These are phyloP conservation scores for Cerastoderma edule DNA, from an alignment of 2,888 invertebrate species.

Conservation along the genomic window DNA sequence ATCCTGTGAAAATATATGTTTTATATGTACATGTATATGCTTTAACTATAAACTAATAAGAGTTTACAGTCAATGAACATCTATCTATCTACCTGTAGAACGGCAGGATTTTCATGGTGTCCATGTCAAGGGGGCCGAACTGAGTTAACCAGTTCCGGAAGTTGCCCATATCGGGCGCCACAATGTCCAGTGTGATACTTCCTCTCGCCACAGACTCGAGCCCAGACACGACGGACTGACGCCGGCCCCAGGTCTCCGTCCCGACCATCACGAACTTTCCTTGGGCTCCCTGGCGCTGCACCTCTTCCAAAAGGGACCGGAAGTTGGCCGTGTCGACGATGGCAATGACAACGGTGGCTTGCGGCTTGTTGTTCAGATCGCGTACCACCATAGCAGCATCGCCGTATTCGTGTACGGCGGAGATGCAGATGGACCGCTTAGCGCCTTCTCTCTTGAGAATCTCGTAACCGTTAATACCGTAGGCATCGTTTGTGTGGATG, in stretches of 20 bases:
- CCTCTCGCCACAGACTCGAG: constrained; percentile 68
- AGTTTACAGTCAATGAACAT: no score
- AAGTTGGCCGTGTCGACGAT: constrained; percentile 55
- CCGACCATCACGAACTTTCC: constrained; percentile 71
- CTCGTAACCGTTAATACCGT: constrained; percentile 49
- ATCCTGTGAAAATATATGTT: no score
- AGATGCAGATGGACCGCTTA: constrained; percentile 64
- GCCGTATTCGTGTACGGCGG: constrained; percentile 57
- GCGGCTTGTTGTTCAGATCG: constrained; percentile 57
- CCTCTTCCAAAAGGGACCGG: constrained; percentile 57
- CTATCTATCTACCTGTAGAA: no score
- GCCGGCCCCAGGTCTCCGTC: constrained; percentile 67
- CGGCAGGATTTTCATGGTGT: constrained; percentile 58
- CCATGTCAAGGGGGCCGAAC: constrained; percentile 42
- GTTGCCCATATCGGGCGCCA: constrained; percentile 31
- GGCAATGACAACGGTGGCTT: constrained; percentile 71
- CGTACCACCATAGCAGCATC: constrained; percentile 54
- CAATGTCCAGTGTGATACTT: constrained; percentile 66
- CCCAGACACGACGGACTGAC: constrained; percentile 48
- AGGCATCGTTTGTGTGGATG: constrained; percentile 72
- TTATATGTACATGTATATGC: no score
- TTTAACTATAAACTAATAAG: no score
- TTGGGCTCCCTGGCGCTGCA: constrained; percentile 48
- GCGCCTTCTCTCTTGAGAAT: constrained; percentile 54
- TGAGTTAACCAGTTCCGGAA: constrained; percentile 66